These are phyloP conservation scores for Macrophya alboannulata DNA, from an alignment of 2,888 invertebrate species.

Conservation along the genomic window DNA sequence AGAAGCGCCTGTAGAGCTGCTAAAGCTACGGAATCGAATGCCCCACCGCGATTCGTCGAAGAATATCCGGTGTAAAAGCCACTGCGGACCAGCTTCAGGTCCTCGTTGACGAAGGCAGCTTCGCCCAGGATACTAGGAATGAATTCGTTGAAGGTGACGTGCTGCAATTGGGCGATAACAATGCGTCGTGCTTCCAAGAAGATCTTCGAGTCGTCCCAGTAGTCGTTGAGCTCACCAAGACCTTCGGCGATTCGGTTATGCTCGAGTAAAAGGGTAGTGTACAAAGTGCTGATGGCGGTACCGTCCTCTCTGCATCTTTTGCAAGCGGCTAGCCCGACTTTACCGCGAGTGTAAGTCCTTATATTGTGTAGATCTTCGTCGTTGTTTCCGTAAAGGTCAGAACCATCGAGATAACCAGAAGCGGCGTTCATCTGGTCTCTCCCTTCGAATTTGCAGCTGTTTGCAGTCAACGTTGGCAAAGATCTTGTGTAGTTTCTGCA, in stretches of 20 bases:
- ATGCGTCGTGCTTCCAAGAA: conserved; percentile 90
- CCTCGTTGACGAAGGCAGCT: conserved; percentile 85
- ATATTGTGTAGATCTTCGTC: conserved; percentile 87
- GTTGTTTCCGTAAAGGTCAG: conserved; percentile 90
- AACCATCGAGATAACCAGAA: conserved; percentile 92
- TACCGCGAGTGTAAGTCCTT: conserved; percentile 87
- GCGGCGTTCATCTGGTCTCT: conserved; percentile 94
- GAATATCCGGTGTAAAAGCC: conserved; percentile 92
- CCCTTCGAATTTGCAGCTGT: conserved; percentile 81
- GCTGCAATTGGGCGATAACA: conserved; percentile 90
- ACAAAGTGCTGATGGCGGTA: conserved; percentile 87
- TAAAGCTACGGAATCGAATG: conserved; percentile 90
- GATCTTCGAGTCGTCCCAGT: conserved; percentile 90
- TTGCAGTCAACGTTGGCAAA: conserved; percentile 88
- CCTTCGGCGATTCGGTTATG: conserved; percentile 91
- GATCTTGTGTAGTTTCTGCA: conserved; percentile 81
- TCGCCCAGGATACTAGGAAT: conserved; percentile 89
- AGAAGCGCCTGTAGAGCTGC: conserved; percentile 88
- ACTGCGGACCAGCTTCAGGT: conserved; percentile 84
- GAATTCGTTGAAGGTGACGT: conserved; percentile 92
- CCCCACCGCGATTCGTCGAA: conserved; percentile 89
- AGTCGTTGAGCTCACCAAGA: conserved; percentile 87
- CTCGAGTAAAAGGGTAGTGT: conserved; percentile 87
- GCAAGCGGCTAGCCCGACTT: conserved; percentile 86
- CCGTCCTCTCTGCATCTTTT: conserved; percentile 83